Conservation (phyloP, 2,888 invertebrate species). For the Tigriopus californicus region DNA sequence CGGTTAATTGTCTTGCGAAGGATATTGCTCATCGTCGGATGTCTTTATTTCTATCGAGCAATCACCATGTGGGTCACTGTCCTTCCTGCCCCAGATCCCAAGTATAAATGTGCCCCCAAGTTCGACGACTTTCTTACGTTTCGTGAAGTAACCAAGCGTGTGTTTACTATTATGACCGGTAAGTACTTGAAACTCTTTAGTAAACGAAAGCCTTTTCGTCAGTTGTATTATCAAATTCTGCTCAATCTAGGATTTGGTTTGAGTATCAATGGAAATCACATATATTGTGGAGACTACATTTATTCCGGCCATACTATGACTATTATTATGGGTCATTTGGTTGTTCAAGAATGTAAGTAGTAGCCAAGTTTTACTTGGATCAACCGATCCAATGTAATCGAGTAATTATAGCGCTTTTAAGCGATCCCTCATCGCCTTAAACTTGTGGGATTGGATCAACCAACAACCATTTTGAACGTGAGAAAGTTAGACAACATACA, state of each 20-base stretch:
- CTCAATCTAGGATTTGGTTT: constrained; percentile 49
- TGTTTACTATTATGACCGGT: constrained; percentile 51
- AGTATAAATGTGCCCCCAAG: constrained; percentile 70
- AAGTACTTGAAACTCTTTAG: constrained; percentile 36
- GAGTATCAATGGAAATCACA: constrained; percentile 74
- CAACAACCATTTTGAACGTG: too few species aligned
- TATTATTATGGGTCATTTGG: constrained; percentile 36
- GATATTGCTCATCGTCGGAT: constrained; percentile 57
- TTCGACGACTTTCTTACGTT: constrained; percentile 46
- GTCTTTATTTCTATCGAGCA: constrained; percentile 66
- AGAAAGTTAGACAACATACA: too few species aligned
- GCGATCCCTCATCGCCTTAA: too few species aligned
- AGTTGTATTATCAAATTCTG: too few species aligned
- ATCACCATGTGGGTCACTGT: constrained; percentile 77
- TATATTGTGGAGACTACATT: constrained; percentile 79
- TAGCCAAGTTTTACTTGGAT: too few species aligned
- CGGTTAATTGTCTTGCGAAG: constrained; percentile 64
- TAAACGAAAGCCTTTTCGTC: constrained; percentile 32
- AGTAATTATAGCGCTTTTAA: too few species aligned
- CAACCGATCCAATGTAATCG: too few species aligned
- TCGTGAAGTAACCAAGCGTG: constrained; percentile 46
- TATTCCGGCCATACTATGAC: constrained; percentile 86
- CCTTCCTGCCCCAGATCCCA: constrained; percentile 59
- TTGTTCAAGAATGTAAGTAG: constrained; percentile 27
- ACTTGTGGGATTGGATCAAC: too few species aligned